These are phyloP conservation scores for Hermaeophaga mercurialis DNA, from an alignment of 2,888 invertebrate species.

Conservation along the genomic window DNA sequence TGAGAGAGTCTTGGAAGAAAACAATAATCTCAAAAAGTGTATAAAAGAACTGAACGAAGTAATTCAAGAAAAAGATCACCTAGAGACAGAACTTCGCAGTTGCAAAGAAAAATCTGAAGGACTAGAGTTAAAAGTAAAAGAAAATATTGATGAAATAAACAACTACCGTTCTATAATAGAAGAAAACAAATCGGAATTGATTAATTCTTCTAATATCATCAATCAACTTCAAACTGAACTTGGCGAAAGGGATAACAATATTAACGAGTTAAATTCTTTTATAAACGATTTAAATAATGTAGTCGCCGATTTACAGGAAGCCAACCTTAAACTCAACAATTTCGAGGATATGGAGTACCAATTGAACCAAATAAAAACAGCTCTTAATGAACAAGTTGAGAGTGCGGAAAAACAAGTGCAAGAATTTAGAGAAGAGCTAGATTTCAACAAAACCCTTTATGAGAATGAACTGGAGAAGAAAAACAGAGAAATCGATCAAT, in stretches of 20 bases:
- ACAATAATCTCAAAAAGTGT: constrained; percentile 43
- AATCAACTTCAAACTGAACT: constrained; percentile 46
- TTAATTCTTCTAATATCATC: constrained; percentile 46
- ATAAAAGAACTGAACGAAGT: constrained; percentile 44
- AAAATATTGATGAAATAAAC: constrained; percentile 48
- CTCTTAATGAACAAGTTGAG: constrained; percentile 61
- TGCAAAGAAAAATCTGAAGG: constrained; percentile 42
- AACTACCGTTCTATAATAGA: constrained; percentile 49
- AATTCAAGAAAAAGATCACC: constrained; percentile 47
- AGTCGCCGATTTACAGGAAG: constrained; percentile 60
- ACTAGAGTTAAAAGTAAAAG: constrained; percentile 45
- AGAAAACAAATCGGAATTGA: constrained; percentile 52
- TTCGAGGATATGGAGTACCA: constrained; percentile 62
- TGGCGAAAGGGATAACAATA: constrained; percentile 45
- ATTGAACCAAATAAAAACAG: constrained; percentile 62
- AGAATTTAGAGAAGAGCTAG: constrained; percentile 65
- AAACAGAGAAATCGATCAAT: constrained; percentile 58
- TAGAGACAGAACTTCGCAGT: constrained; percentile 43
- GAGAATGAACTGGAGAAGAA: constrained; percentile 53
- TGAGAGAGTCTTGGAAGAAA: constrained; percentile 45
- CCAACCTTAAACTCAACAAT: constrained; percentile 56
- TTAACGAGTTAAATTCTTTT: constrained; percentile 56
- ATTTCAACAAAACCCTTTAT: constrained; percentile 42
- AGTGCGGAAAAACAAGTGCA: too few relatives aligned
- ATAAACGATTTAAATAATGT: constrained; percentile 61